phyloP scores from a whole-genome alignment of 2,113 vertebrate species.

The Vicugna pacos region DNA sequence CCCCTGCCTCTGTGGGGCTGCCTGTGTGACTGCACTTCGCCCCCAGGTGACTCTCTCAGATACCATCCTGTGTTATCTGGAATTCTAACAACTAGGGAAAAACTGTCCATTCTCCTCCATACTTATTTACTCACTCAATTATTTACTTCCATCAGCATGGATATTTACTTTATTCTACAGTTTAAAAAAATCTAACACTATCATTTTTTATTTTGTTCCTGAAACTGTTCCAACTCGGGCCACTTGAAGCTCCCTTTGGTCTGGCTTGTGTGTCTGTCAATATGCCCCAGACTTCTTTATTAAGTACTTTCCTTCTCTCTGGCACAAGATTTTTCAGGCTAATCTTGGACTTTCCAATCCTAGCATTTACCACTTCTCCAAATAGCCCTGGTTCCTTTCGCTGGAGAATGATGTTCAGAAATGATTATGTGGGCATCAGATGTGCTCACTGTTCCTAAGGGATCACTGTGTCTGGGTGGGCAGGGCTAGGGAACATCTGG shows the following conservation, averaged over 20 bases:
- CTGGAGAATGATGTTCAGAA: not conserved
- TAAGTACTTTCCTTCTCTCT: not conserved
- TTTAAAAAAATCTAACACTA: slow-evolving; percentile 32
- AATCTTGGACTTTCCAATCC: not conserved
- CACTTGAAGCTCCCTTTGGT: not conserved
- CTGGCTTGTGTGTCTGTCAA: not conserved
- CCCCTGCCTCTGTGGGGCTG: not conserved
- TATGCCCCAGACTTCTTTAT: not conserved
- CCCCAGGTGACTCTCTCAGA: not conserved
- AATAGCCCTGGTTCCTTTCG: not conserved
- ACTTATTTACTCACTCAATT: not conserved
- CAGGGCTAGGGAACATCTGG: not conserved
- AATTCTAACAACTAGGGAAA: not conserved
- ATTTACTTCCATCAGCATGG: not conserved
- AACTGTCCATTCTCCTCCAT: not conserved
- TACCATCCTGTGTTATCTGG: not conserved
- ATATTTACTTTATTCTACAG: not conserved
- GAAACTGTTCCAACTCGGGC: not conserved
- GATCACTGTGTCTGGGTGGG: not conserved
- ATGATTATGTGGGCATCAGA: not conserved
- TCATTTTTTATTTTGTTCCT: not conserved
- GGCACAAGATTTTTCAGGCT: not conserved
- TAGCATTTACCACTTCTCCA: not conserved
- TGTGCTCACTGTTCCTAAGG: not conserved
- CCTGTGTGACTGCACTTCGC: not conserved